Percentiles rank a stretch among this genome's conserved stretches.
phyloP scores from a whole-genome alignment of 1,140 invertebrate species.

The Drosophila littoralis region DNA sequence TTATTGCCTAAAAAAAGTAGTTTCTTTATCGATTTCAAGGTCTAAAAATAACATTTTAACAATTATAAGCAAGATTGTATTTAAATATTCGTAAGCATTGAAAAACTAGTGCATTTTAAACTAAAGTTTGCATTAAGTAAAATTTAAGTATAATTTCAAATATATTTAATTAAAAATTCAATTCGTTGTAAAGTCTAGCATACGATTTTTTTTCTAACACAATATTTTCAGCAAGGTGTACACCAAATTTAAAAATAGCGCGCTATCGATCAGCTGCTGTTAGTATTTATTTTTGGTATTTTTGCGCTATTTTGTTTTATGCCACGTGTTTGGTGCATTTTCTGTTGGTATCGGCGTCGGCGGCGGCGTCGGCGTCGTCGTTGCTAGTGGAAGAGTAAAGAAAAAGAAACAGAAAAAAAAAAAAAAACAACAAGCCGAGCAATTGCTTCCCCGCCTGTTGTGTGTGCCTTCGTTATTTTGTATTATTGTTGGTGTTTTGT shows the following conservation, averaged over 20 bases:
- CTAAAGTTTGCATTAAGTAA: no score
- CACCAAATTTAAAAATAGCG: slow-evolving; percentile 10
- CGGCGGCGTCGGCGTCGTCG: slow-evolving; percentile 11
- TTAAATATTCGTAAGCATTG: no score
- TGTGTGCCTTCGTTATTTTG: slow-evolving; percentile 38
- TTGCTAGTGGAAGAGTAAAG: slow-evolving; percentile 23
- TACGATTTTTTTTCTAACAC: no score
- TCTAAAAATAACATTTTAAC: no score
- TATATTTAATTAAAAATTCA: no score
- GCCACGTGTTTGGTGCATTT: slow-evolving; percentile 30
- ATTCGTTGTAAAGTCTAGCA: no score
- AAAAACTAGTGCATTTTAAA: no score
- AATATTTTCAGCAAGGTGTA: background rate
- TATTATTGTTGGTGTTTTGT: slow-evolving; percentile 17
- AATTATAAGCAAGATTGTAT: no score
- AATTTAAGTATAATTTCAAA: no score
- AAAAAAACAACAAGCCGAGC: slow-evolving; percentile 30
- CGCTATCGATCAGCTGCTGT: slow-evolving; percentile 31
- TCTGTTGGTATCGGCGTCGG: background rate
- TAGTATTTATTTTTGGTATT: slow-evolving; percentile 39
- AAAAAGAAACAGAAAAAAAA: no score
- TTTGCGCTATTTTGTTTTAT: slow-evolving; percentile 19
- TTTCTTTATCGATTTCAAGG: no score
- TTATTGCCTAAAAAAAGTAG: no score
- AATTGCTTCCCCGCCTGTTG: slow-evolving; percentile 40